phyloP scores from a whole-genome alignment of 2,888 invertebrate genomes.

The Physocephala rufipes region DNA sequence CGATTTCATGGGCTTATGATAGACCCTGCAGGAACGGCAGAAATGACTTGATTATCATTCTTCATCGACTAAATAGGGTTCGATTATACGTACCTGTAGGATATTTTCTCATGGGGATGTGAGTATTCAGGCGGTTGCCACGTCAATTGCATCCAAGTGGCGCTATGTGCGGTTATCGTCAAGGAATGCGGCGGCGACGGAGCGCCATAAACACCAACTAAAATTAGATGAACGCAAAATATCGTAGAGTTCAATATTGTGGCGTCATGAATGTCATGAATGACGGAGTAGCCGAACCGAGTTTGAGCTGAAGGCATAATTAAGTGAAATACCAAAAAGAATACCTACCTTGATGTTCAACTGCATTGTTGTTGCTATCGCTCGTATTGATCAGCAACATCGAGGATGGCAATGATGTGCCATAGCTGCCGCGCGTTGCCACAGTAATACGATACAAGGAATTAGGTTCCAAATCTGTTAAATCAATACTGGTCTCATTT shows the following conservation, averaged over 20 bases:
- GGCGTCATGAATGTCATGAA: too few relatives aligned
- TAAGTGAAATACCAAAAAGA: too few relatives aligned
- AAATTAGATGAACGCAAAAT: not conserved
- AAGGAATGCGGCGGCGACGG: constrained; percentile 85
- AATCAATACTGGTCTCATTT: constrained; percentile 71
- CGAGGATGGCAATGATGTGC: constrained; percentile 83
- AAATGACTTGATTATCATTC: too few relatives aligned
- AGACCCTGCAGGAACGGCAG: too few relatives aligned
- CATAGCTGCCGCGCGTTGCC: constrained; percentile 78
- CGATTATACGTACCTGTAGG: constrained; percentile 72
- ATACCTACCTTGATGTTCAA: constrained; percentile 13
- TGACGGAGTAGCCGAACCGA: too few relatives aligned
- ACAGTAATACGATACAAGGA: constrained; percentile 83
- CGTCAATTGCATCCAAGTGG: constrained; percentile 81
- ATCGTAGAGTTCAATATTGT: too few relatives aligned
- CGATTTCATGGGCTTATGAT: constrained; percentile 74
- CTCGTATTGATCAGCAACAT: constrained; percentile 79
- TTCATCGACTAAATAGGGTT: not conserved
- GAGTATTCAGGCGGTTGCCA: constrained; percentile 90
- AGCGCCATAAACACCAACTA: constrained; percentile 68
- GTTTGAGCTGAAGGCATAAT: too few relatives aligned
- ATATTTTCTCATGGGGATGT: constrained; percentile 79
- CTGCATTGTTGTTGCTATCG: constrained; percentile 52
- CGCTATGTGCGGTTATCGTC: constrained; percentile 80
- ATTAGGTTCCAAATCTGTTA: constrained; percentile 74